Base-by-base conservation (phyloP, 2,888 invertebrate genomes). In the Cistogaster globosa region DNA sequence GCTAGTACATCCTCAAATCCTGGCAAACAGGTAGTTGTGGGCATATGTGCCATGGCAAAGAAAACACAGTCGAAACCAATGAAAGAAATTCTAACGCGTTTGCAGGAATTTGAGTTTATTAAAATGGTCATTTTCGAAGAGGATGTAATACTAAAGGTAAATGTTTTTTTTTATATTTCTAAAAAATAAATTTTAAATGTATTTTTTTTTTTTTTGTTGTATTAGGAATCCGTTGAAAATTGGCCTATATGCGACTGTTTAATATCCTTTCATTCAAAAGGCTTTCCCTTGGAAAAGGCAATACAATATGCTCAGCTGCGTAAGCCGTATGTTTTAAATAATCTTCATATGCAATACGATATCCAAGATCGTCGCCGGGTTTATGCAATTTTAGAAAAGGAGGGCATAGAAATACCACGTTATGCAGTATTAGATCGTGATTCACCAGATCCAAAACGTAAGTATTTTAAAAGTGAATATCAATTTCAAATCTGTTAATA, bases 41-140 rank as follows among this genome's bases (percentile, higher is more conserved):
- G 99, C 86, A 97, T 99, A 83, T 99, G 99, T 94, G 99, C 99
- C 88, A 99, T 99, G 99, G 97, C 97, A 90, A 99, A 99, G 93
- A 99, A 99, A 93, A 98, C 99, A 51, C 97, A 98, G 91, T 98
- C 99, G 87, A 99, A 99, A 93, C 99, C 99, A 16, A 99, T 99
- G 99, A 97, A 97, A 91, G 99, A 99, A 93, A 99, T 99, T 89
- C 95, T 99, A 80, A 97, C 97, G 1, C 94, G 99, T 51, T 95
- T 99, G 81, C 97, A 98, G 89, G 98, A 99, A 93, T 99, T 99
- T 92, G 98, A 98, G 92, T 98, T 97, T 93, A 97, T 98, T 90
- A 97, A 97, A 93, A 97, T 98, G 93, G 94, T 97, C 76, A 97
- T 99, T 87, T 99, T 99, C 93, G 96, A 97, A 72, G 99, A 99